phyloP scores from a whole-genome alignment of 2,888 invertebrate genomes.

The Chironomus riparius region DNA sequence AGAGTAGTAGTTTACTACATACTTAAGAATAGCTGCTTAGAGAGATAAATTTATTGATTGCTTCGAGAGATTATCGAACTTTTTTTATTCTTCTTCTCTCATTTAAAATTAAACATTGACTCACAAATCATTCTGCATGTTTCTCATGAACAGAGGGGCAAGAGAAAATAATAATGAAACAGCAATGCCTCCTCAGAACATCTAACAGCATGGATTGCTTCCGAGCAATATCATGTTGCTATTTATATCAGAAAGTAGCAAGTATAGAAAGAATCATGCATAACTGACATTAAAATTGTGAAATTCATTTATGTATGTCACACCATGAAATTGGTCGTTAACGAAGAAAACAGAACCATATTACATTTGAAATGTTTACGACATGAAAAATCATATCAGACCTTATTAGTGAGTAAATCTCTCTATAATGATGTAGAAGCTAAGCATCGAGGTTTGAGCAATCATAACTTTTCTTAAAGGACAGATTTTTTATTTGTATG shows the following conservation, averaged over 20 bases:
- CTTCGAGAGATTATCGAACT: background rate
- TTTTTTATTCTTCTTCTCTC: background rate
- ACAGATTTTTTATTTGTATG: too few species aligned
- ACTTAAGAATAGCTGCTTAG: background rate
- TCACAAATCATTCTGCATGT: background rate
- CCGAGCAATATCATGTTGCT: background rate
- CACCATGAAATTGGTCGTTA: slow-evolving; percentile 4
- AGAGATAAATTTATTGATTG: background rate
- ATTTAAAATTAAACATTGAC: background rate
- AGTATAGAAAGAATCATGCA: background rate
- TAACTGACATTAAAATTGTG: background rate
- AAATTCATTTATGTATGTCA: background rate
- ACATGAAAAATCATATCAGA: background rate
- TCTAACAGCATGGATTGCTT: background rate
- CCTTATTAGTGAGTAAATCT: too few species aligned
- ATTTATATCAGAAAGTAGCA: background rate
- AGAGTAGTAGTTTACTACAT: background rate
- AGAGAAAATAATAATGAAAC: background rate
- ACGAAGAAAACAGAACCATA: background rate
- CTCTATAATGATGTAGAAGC: too few species aligned
- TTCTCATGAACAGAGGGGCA: background rate
- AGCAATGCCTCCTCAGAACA: background rate
- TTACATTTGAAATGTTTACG: background rate
- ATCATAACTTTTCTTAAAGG: too few species aligned
- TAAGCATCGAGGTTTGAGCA: too few species aligned